A percentile compares a stretch with the other conserved stretches of the same genome.
These are phyloP conservation scores for Labeo catla DNA, from an alignment of 2,113 vertebrate species.

Conservation along the genomic window DNA sequence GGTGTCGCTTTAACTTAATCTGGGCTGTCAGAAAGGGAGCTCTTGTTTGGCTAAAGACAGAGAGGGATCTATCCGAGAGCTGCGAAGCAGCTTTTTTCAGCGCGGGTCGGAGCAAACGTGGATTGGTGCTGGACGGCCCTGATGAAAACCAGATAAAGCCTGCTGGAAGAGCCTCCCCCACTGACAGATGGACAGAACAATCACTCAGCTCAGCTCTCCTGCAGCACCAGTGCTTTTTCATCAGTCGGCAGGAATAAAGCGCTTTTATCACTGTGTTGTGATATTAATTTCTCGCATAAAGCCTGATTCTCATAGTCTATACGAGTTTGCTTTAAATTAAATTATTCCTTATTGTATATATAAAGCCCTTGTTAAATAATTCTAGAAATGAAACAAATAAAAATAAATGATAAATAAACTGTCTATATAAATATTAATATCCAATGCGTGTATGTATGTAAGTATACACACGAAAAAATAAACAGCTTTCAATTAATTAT, in stretches of 20 bases:
- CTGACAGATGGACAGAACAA: constrained; percentile 21
- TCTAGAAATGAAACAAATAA: background rate
- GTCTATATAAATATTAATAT: too few species aligned
- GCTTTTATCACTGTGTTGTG: background rate
- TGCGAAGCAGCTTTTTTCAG: constrained; percentile 31
- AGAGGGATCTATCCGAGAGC: constrained; percentile 59
- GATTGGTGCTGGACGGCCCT: constrained; percentile 33
- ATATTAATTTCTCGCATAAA: background rate
- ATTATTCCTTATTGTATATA: background rate
- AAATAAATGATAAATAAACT: background rate
- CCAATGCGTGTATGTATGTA: too few species aligned
- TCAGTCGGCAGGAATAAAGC: background rate
- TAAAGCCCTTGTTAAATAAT: background rate
- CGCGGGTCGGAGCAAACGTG: constrained; percentile 53
- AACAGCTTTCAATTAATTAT: too few species aligned
- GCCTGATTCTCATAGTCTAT: background rate
- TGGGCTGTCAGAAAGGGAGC: constrained; percentile 46
- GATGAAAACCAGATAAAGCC: constrained; percentile 30
- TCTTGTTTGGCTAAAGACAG: constrained; percentile 31
- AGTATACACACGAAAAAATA: too few species aligned
- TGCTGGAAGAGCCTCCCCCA: background rate
- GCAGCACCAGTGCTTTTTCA: background rate
- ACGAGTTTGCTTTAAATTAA: background rate
- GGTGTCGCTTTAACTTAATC: constrained; percentile 20
- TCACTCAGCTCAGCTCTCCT: background rate